phyloP scores from a whole-genome alignment of 2,888 invertebrate genomes.

The Agrilus mali region DNA sequence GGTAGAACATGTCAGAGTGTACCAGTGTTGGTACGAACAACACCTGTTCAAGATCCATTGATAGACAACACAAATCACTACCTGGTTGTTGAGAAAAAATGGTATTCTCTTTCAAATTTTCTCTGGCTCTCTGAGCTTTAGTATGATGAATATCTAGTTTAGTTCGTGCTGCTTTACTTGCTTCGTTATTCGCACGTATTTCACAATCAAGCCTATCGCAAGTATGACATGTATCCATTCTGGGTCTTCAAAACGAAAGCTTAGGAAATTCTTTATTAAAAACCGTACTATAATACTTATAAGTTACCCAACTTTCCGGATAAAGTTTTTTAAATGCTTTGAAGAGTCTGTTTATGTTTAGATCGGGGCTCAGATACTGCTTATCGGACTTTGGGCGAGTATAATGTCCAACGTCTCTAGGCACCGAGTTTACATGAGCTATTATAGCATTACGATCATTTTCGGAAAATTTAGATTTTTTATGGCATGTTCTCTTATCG shows the following conservation, averaged over 20 bases:
- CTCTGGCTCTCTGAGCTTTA: too few relatives aligned
- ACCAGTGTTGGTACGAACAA: conserved; percentile 20
- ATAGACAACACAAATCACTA: conserved; percentile 8
- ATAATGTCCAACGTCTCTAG: conserved; percentile 12
- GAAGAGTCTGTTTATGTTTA: conserved; percentile 10
- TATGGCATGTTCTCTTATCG: conserved; percentile 7
- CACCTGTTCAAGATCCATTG: conserved; percentile 22
- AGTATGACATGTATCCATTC: too few relatives aligned
- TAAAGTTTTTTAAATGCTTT: conserved; percentile 10
- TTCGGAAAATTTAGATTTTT: conserved; percentile 6
- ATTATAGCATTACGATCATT: conserved; percentile 9
- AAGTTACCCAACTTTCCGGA: conserved; percentile 9
- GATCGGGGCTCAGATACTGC: conserved; percentile 13
- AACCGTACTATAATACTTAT: conserved; percentile 11
- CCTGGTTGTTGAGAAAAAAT: too few relatives aligned
- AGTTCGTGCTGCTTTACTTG: too few relatives aligned
- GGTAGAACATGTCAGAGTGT: conserved; percentile 21
- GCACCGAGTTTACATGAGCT: conserved; percentile 12
- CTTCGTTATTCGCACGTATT: too few relatives aligned
- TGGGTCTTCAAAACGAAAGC: too few relatives aligned
- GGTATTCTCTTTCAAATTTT: too few relatives aligned
- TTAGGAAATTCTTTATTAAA: conserved; percentile 10
- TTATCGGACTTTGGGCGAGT: conserved; percentile 11
- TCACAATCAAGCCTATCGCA: too few relatives aligned
- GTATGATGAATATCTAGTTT: too few relatives aligned